These are phyloP conservation scores for Agonopterix alstromeriana DNA, from an alignment of 2,888 invertebrate genomes.

Conservation along the genomic window DNA sequence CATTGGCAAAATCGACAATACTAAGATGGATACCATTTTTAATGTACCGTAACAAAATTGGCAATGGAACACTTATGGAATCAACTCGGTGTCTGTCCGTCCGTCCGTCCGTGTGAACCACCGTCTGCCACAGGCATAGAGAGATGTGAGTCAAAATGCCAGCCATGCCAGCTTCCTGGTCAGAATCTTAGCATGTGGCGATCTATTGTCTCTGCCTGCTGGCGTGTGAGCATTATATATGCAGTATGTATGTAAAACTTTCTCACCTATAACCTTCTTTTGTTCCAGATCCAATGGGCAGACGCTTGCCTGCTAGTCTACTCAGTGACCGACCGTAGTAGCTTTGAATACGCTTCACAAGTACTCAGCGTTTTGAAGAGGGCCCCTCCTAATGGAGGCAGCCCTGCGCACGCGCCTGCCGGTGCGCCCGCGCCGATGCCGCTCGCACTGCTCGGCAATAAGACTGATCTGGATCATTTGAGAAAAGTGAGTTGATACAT, in stretches of 20 bases:
- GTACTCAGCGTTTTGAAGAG: constrained; percentile 78
- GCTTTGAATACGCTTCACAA: constrained; percentile 82
- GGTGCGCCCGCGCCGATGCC: constrained; percentile 69
- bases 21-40: no score
- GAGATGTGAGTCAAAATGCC: no score
- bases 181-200: no score
- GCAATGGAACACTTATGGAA: no score
- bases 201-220: no score
- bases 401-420: constrained; percentile 78
- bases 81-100: no score
- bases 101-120: no score
- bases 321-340: constrained; percentile 83
- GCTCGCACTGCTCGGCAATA: constrained; percentile 85
- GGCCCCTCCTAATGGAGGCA: constrained; percentile 65
- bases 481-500: constrained; percentile 77
- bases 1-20: no score
- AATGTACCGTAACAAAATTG: no score
- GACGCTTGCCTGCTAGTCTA: constrained; percentile 87
- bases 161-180: no score
- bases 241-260: not conserved
- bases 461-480: constrained; percentile 86
- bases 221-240: no score
- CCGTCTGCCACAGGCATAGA: no score
- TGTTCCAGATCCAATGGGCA: constrained; percentile 83
- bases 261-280: constrained; percentile 15